Conservation (phyloP, 2,888 invertebrate genomes). For the Chirona hameri region DNA sequence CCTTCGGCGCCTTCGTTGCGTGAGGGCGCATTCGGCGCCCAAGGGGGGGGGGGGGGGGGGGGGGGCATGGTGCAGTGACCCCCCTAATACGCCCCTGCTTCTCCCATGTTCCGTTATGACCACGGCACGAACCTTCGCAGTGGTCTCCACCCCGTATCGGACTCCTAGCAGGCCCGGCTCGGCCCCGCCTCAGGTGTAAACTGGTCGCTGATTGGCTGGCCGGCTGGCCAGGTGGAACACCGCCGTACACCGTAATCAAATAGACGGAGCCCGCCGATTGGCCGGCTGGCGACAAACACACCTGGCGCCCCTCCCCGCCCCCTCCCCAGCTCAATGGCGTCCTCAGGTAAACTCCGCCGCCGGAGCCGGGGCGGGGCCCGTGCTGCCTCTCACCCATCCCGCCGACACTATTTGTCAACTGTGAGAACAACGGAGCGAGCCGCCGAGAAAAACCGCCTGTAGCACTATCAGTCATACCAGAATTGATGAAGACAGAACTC, state of each 20-base stretch:
- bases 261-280: background rate
- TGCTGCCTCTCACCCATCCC: background rate
- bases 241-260: background rate
- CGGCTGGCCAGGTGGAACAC: background rate
- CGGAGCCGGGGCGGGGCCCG: background rate
- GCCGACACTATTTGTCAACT: slow-evolving; percentile 24
- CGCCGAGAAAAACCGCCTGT: background rate
- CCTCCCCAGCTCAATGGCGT: background rate
- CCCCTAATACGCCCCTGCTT: too few species aligned
- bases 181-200: background rate
- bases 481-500: background rate
- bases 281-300: background rate
- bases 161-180: too few species aligned
- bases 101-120: too few species aligned
- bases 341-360: background rate
- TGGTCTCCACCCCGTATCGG: too few species aligned
- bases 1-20: too few species aligned
- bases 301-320: background rate
- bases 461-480: slow-evolving; percentile 7
- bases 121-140: too few species aligned
- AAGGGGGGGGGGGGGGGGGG: too few species aligned
- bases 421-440: background rate
- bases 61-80: too few species aligned
- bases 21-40: too few species aligned
- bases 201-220: background rate